A percentile compares a stretch with the other conserved stretches of the same genome.
Evolutionary conservation across 2,113 vertebrate species (phyloP).

Genomic region (Forbesichthys papilliferus): DNA sequence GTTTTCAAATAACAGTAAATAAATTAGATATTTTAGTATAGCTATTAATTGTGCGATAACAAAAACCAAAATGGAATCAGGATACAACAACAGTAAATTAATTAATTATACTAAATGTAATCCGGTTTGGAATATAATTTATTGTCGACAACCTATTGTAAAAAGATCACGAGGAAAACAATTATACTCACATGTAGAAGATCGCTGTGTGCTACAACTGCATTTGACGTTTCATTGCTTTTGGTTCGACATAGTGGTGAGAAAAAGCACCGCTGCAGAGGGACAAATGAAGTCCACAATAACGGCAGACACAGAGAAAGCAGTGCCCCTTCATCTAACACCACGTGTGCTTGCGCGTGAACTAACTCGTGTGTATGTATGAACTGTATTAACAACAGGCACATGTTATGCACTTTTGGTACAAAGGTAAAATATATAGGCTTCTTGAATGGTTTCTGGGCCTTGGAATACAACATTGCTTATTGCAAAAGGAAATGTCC

Average conservation of each 20-base stretch:
- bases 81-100: no score
- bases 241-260: conserved; percentile 15
- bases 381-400: conserved; percentile 11
- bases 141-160: neutral
- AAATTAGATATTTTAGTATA: no score
- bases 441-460: no score
- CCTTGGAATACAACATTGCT: conserved; percentile 12
- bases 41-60: no score
- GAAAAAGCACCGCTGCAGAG: conserved; percentile 20
- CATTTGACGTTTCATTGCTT: conserved; percentile 17
- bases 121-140: no score
- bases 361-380: neutral
- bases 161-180: conserved; percentile 5
- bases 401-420: conserved; percentile 18
- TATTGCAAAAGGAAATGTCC: conserved; percentile 16
- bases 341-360: neutral
- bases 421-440: conserved; percentile 7
- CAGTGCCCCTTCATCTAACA: conserved; percentile 13
- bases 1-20: no score
- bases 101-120: no score
- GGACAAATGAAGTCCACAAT: conserved; percentile 47
- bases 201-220: conserved; percentile 19
- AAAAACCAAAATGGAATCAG: no score
- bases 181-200: conserved; percentile 57
- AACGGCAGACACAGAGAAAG: conserved; percentile 29